A percentile compares a stretch with the other conserved stretches of the same genome.
These are phyloP conservation scores for Priapulus caudatus DNA, from an alignment of 2,888 invertebrate species.

Conservation along the genomic window DNA sequence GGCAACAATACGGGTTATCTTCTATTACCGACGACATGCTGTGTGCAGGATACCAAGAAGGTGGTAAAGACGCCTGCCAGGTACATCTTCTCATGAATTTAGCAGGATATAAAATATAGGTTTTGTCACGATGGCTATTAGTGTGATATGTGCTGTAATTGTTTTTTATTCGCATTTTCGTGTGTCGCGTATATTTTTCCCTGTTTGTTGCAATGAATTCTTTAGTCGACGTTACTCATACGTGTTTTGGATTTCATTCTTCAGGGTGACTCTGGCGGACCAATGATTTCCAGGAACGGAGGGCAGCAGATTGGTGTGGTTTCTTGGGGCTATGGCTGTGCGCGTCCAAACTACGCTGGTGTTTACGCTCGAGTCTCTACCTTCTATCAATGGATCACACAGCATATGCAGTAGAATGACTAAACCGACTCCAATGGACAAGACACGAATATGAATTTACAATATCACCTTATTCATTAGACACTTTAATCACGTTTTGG, in stretches of 20 bases:
- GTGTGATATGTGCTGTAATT: background rate
- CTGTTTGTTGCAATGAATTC: too few relatives aligned
- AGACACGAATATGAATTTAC: too few relatives aligned
- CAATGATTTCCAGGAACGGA: too few relatives aligned
- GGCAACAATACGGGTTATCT: background rate
- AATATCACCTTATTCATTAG: too few relatives aligned
- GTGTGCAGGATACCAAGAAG: background rate
- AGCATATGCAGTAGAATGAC: too few relatives aligned
- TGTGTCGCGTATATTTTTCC: too few relatives aligned
- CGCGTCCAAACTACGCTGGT: background rate
- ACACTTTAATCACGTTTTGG: too few relatives aligned
- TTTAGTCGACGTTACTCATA: too few relatives aligned
- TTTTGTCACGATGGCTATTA: too few relatives aligned
- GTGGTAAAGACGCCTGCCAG: slow-evolving; percentile 1
- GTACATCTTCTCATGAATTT: slow-evolving; percentile 1
- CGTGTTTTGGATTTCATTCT: too few relatives aligned
- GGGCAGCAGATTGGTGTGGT: background rate
- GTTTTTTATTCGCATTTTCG: background rate
- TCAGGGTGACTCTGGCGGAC: slow-evolving; percentile 3
- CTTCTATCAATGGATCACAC: background rate
- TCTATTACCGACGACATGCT: slow-evolving; percentile 3
- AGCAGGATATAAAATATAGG: too few relatives aligned
- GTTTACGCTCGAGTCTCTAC: background rate
- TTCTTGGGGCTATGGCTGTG: background rate
- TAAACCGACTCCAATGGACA: too few relatives aligned